Base-by-base conservation (phyloP, 2,888 invertebrate genomes). In the Dicyrtomina minuta region DNA sequence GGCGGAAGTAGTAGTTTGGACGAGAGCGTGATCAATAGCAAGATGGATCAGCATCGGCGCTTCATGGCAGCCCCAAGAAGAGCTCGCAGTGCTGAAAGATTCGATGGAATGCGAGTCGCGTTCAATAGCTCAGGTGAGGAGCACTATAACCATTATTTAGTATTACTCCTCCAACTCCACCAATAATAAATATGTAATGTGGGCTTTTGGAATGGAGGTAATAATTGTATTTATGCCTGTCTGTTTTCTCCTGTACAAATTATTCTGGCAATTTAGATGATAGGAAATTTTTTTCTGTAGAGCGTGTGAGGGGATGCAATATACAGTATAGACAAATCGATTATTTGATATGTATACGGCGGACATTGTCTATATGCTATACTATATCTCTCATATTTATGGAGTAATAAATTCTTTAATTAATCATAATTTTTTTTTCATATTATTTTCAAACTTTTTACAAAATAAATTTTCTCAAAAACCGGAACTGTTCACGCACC, bases 61-160 rank as follows among this genome's bases (percentile, higher is more conserved):
- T 75, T 74, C 67, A 75, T 68, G 72, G 74, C 70, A n/a, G 76
- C 74, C 17, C 74, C 74, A 10, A 49, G 74, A 62, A 70, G 80
- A 55, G 79, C 79, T 1, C n/a, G 56, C 1, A 67, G 79, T 66
- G 80, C 80, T 13, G 80, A 80, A 66, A 70, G 80, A 49, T 79
- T 79, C 71, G 80, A 80, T 70, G 80, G 80, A 8, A 76, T 80
- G 75, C 72, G 80, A 67, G 75, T 79, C 59, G 72, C 72, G 44
- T 74, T 69, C 66, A 71, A 70, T 43, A 70, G 72, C 46, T 72
- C 75, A 75, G 77, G 77, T 77, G 68, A 66, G 61, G 12, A 51
- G 65, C 2, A 13, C 41, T 20, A 13, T 12, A 13, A 22, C 13
- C 15, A 26, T 17, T 8, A 56, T n/a, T n/a, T n/a, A n/a, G n/a